Evolutionary conservation across 2,888 invertebrate species (phyloP), one percentile per base, ranked within the genome.

Genomic region (Acholoe squamosa): DNA sequence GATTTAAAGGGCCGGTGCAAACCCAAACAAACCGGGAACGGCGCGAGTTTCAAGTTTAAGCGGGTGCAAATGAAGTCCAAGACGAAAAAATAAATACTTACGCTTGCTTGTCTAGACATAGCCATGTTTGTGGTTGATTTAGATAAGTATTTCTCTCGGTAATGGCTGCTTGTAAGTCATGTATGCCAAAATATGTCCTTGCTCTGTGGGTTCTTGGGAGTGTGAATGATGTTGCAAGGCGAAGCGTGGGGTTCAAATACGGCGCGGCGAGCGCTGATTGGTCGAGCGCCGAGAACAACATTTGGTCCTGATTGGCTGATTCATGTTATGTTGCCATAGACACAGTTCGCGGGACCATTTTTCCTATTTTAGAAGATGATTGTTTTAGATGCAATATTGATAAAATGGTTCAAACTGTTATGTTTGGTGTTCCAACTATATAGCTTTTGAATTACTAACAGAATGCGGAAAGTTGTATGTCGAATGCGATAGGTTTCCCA

Each of bases 41-140:
- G n/a, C 43, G 84, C 43, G 22, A 34, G 5, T 10, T 34, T 43
- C 84, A 34, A 28, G 14, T 28, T 43, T 43, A 3, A n/a, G 25
- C 14, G 25, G 3, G 3, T 28, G 71, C 25, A 71, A 7, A 43
- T 10, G 10, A 43, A 10, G 43, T 43, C 43, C 10, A 43, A 16
- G 16, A 80, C 1, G 84, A 33, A 34, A 0, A 51, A 0, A 84
- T 33, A 22, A 51, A 84, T 28, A 84, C 84, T 84, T 43, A 84
- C 84, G 51, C 84, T 84, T 34, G 84, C 84, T 84, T 84, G 84
- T 22, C 84, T 84, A 10, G 84, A 51, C 22, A 84, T 22, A 43
- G 84, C 84, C 84, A 84, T 84, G 22, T 22, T 84, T 84, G 14
- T 43, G 34, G n/a, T 25, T 43, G 19, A 19, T 43, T 43, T 43